These are phyloP conservation scores for Ceratothoa steindachneri DNA, from an alignment of 2,888 invertebrate species.

Conservation along the genomic window DNA sequence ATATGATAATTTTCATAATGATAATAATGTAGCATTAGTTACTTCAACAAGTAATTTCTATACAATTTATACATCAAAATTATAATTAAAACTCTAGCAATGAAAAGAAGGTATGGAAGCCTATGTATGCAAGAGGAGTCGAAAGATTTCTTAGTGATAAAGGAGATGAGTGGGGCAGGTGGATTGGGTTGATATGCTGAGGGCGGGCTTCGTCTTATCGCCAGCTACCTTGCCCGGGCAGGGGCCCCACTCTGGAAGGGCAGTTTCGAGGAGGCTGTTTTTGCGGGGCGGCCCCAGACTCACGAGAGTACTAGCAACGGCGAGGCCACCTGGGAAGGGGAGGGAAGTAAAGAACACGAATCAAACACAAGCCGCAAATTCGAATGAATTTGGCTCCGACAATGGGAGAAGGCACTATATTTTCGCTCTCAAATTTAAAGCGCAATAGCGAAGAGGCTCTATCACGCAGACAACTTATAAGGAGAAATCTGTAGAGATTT, in stretches of 20 bases:
- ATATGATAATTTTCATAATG: background rate
- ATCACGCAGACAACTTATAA: no score
- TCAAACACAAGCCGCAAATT: no score
- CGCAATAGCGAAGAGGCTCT: no score
- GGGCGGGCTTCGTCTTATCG: background rate
- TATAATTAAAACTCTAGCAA: background rate
- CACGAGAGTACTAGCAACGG: conserved; percentile 41
- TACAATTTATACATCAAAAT: background rate
- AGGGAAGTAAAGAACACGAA: no score
- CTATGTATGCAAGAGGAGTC: no score
- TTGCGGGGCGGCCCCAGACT: conserved; percentile 41
- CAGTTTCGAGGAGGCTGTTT: background rate
- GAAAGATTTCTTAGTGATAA: background rate
- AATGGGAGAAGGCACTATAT: no score
- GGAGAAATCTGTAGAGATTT: no score
- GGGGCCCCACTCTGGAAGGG: background rate
- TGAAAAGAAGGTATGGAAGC: background rate
- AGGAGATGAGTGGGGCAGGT: no score
- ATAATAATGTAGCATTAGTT: no score
- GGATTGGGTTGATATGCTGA: background rate
- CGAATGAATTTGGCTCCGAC: no score
- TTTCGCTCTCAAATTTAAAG: no score
- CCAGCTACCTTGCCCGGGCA: background rate
- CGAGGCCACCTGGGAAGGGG: conserved; percentile 37
- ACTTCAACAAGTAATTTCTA: background rate